Percentiles rank a stretch among this genome's conserved stretches.
These are phyloP conservation scores for Halcyon malimbica DNA, from an alignment of 2,113 vertebrate genomes.

Conservation along the genomic window DNA sequence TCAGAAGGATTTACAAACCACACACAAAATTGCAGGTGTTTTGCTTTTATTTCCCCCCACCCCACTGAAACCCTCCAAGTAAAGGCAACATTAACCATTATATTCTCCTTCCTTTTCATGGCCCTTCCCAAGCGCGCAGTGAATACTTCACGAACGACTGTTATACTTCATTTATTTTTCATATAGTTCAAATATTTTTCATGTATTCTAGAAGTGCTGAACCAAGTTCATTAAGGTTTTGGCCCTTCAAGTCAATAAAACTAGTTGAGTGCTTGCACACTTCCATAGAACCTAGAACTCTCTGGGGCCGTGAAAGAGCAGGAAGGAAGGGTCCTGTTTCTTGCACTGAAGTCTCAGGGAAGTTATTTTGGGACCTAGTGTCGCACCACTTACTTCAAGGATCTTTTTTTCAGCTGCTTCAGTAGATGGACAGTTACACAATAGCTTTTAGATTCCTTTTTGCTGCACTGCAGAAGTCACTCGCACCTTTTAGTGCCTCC, in stretches of 20 bases:
- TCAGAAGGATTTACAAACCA: background rate
- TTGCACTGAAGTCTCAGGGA: background rate
- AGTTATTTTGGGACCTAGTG: background rate
- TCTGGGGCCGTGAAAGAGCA: background rate
- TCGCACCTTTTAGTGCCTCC: background rate
- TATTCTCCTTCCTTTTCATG: background rate
- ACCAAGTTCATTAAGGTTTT: background rate
- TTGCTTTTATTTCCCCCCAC: background rate
- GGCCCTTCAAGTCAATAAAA: background rate
- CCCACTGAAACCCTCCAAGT: background rate
- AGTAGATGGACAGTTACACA: background rate
- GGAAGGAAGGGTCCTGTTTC: background rate
- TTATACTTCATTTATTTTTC: background rate
- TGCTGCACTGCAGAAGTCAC: background rate
- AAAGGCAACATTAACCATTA: background rate
- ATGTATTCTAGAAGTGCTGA: background rate
- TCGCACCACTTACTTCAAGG: background rate
- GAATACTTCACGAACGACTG: background rate
- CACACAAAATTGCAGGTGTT: background rate
- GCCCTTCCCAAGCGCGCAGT: background rate
- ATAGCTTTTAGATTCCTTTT: background rate
- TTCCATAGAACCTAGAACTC: background rate
- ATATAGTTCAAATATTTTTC: background rate
- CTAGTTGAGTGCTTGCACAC: background rate
- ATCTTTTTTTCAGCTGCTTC: background rate